phyloP scores from a whole-genome alignment of 2,888 invertebrate species.

The Polia nebulosa region DNA sequence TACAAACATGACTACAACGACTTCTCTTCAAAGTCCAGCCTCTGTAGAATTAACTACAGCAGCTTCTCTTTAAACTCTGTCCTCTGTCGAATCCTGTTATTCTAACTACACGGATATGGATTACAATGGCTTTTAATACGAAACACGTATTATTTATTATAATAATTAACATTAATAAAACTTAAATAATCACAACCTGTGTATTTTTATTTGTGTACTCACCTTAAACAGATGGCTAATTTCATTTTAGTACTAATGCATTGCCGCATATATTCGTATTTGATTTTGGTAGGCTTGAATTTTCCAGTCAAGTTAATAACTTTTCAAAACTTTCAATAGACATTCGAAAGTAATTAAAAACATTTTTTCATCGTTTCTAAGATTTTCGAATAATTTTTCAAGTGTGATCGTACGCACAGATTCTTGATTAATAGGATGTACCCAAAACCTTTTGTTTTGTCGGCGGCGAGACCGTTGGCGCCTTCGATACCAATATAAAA shows the following conservation, averaged over 20 bases:
- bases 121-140: constrained; percentile 51
- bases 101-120: constrained; percentile 50
- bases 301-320: not conserved
- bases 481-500: too few species aligned
- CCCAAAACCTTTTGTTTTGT: constrained; percentile 44
- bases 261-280: constrained; percentile 62
- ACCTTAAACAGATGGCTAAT: too few species aligned
- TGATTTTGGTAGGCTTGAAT: constrained; percentile 60
- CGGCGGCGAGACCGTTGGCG: constrained; percentile 1
- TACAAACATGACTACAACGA: constrained; percentile 54
- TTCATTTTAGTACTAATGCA: constrained; percentile 58
- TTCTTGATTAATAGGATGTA: constrained; percentile 62
- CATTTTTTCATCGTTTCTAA: constrained; percentile 47
- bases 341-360: too few species aligned
- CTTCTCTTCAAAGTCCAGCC: constrained; percentile 48
- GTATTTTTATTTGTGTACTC: constrained; percentile 62
- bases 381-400: constrained; percentile 52
- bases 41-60: constrained; percentile 44
- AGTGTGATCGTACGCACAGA: constrained; percentile 55
- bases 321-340: too few species aligned
- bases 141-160: constrained; percentile 30
- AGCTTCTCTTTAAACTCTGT: constrained; percentile 60
- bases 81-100: constrained; percentile 61
- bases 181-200: constrained; percentile 49
- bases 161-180: constrained; percentile 56